Evolutionary conservation across 1,140 invertebrate genomes (phyloP).

Genomic region (Hydropsyche tenuis): DNA sequence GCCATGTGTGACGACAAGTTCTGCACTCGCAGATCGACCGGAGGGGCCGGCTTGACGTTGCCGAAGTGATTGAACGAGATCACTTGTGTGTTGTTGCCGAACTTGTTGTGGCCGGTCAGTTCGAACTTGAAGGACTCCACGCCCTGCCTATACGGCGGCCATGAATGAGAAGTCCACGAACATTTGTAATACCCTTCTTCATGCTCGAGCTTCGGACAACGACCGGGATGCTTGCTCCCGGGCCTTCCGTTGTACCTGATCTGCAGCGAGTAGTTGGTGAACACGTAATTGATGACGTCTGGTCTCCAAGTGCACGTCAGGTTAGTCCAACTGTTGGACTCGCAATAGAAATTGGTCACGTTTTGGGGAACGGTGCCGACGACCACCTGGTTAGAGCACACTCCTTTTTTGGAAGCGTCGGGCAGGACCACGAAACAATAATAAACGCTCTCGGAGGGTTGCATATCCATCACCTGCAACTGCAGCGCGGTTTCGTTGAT

Average conservation of each 20-base stretch:
- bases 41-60: constrained; percentile 67
- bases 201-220: constrained; percentile 34
- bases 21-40: constrained; percentile 63
- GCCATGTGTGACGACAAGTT: constrained; percentile 66
- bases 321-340: constrained; percentile 71
- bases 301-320: constrained; percentile 71
- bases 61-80: constrained; percentile 69
- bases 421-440: constrained; percentile 31
- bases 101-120: constrained; percentile 63
- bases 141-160: constrained; percentile 67
- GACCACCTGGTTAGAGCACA: constrained; percentile 53
- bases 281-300: constrained; percentile 59
- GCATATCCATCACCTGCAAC: constrained; percentile 27
- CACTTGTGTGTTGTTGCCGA: constrained; percentile 59
- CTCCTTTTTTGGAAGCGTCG: background rate
- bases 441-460: constrained; percentile 40
- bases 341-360: constrained; percentile 69
- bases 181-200: constrained; percentile 55
- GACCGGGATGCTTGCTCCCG: constrained; percentile 31
- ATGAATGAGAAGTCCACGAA: constrained; percentile 62
- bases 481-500: constrained; percentile 34
- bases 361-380: constrained; percentile 59
- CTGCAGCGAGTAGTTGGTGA: constrained; percentile 64
- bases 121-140: constrained; percentile 65
- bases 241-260: constrained; percentile 58